Percentiles rank a stretch among this genome's conserved stretches.
Conservation (phyloP, 2,113 vertebrate genomes). For the Passer montanus region DNA sequence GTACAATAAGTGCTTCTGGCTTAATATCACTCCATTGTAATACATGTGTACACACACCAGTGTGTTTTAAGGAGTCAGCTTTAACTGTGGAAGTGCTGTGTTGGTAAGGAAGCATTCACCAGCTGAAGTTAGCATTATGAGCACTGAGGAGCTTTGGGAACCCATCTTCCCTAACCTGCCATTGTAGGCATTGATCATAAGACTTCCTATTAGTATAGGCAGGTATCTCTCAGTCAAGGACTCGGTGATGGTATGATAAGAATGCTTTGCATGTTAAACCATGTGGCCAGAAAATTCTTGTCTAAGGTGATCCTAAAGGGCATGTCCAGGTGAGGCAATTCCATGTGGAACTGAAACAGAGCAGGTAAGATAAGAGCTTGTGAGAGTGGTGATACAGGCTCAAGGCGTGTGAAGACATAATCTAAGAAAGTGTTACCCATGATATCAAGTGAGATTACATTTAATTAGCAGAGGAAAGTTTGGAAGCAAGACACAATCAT, state of each 20-base stretch:
- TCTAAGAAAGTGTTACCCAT: background rate
- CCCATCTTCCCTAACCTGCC: background rate
- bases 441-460: background rate
- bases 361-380: background rate
- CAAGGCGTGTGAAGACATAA: background rate
- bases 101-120: background rate
- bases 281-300: background rate
- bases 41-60: too few species aligned
- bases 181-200: background rate
- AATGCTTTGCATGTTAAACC: background rate
- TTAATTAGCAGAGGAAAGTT: background rate
- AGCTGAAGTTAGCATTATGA: background rate
- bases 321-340: background rate
- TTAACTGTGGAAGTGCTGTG: background rate
- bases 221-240: background rate
- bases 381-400: background rate
- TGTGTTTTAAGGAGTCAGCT: background rate
- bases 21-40: background rate
- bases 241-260: background rate
- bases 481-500: background rate
- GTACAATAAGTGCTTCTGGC: background rate
- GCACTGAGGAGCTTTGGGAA: background rate
- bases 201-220: background rate
- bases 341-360: background rate
- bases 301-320: background rate